Evolutionary conservation across 2,888 invertebrate species (phyloP).

Genomic region (Noctua pronuba): DNA sequence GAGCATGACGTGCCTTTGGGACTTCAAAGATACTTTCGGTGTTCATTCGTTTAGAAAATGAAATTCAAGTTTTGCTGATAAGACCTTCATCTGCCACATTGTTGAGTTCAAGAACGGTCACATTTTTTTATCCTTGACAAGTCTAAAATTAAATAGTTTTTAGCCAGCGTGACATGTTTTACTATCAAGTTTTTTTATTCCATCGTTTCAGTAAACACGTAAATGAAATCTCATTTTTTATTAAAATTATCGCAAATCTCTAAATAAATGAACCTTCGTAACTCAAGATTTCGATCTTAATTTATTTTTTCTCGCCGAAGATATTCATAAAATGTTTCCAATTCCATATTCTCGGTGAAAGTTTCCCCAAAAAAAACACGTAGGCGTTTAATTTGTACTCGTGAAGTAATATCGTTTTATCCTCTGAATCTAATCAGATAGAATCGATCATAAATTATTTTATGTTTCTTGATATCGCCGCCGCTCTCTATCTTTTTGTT

Average conservation of each 20-base stretch:
- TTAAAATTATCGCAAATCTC: slow-evolving; percentile 21
- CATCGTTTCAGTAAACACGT: not conserved
- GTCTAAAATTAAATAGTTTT: slow-evolving; percentile 41
- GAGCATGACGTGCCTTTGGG: slow-evolving; percentile 8
- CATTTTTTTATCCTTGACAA: slow-evolving; percentile 30
- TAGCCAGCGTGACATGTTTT: slow-evolving; percentile 5
- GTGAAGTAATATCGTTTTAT: slow-evolving; percentile 54
- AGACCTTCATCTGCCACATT: slow-evolving; percentile 35
- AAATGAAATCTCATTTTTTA: not conserved
- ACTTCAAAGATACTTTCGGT: slow-evolving; percentile 41
- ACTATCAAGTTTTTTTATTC: slow-evolving; percentile 2
- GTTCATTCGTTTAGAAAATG: slow-evolving; percentile 28
- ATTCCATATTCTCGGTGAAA: slow-evolving; percentile 59
- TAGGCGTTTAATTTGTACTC: slow-evolving; percentile 66
- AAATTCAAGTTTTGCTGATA: slow-evolving; percentile 34
- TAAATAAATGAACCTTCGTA: slow-evolving; percentile 2
- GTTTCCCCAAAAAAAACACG: slow-evolving; percentile 58
- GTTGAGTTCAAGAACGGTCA: slow-evolving; percentile 52
- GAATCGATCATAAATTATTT: slow-evolving; percentile 61
- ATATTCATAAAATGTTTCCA: slow-evolving; percentile 19
- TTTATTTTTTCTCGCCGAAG: not conserved
- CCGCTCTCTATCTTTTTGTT: slow-evolving; percentile 39
- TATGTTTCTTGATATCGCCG: slow-evolving; percentile 53
- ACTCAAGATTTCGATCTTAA: slow-evolving; percentile 7
- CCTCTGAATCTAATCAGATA: slow-evolving; percentile 63